phyloP scores from a whole-genome alignment of 1,140 invertebrate species.

The Brachionus rotundiformis region DNA sequence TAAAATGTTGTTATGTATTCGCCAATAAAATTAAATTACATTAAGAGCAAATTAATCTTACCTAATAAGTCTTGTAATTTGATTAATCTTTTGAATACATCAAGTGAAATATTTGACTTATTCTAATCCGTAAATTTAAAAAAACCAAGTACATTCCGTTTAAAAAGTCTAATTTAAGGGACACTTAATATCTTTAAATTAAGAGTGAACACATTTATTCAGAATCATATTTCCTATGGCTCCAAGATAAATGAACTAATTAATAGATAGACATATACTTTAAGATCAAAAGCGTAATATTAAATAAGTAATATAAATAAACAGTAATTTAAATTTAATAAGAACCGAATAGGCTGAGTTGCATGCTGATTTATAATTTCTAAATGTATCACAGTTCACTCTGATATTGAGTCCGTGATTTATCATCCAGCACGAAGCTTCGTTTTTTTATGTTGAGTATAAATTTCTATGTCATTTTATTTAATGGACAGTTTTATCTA shows the following conservation, averaged over 20 bases:
- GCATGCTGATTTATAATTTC: slow-evolving; percentile 37
- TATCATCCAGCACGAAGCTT: background rate
- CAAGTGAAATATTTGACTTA: background rate
- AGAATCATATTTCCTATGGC: slow-evolving; percentile 31
- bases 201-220: background rate
- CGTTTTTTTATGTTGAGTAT: slow-evolving; percentile 9
- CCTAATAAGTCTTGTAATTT: slow-evolving; percentile 3
- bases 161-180: background rate
- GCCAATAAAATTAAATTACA: background rate
- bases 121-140: background rate
- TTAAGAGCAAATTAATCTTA: slow-evolving; percentile 39
- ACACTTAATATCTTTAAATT: background rate
- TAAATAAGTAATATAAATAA: slow-evolving; percentile 44
- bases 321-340: slow-evolving; percentile 37
- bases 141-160: slow-evolving; percentile 16
- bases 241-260: slow-evolving; percentile 21
- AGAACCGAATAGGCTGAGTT: slow-evolving; percentile 2
- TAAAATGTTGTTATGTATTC: background rate
- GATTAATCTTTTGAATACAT: slow-evolving; percentile 30
- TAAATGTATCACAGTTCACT: slow-evolving; percentile 27
- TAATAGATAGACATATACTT: slow-evolving; percentile 33
- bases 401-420: slow-evolving; percentile 10
- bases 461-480: slow-evolving; percentile 40
- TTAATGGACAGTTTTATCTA: slow-evolving; percentile 21
- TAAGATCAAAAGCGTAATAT: slow-evolving; percentile 33